Evolutionary conservation across 2,797 vertebrate species (phyloP).

Genomic region (Notamacropus eugenii): DNA sequence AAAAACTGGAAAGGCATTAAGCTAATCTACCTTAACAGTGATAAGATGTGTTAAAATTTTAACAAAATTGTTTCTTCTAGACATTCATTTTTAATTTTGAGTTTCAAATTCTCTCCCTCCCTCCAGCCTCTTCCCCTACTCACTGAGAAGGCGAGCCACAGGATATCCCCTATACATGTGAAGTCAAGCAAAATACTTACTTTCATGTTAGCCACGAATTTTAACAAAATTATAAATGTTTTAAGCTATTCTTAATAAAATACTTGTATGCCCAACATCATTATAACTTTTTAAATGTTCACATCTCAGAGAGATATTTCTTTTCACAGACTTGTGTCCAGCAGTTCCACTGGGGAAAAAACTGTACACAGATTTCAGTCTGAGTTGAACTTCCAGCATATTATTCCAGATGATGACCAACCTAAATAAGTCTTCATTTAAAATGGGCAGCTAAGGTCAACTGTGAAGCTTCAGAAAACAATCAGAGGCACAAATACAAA

Average conservation of each 20-base stretch:
- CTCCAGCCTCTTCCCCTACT: not conserved
- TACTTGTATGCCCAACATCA: not conserved
- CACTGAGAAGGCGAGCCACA: not conserved
- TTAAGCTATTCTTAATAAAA: not conserved
- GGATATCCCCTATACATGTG: not conserved
- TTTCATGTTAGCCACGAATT: not conserved
- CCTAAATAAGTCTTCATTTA: conserved; percentile 38
- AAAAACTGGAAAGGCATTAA: conserved; percentile 9
- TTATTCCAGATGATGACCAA: conserved; percentile 17
- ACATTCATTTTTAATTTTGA: not conserved
- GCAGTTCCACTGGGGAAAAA: not conserved
- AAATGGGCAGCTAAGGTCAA: conserved; percentile 39
- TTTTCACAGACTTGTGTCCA: not conserved
- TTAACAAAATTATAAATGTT: not conserved
- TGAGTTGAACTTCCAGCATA: not conserved
- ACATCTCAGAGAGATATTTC: not conserved
- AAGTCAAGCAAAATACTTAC: not conserved
- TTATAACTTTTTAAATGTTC: not conserved
- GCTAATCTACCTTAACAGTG: not conserved
- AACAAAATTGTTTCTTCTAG: not conserved
- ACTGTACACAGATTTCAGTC: not conserved
- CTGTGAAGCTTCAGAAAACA: not conserved
- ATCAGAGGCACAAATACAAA: not conserved
- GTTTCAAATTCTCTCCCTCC: not conserved
- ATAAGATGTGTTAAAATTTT: conserved; percentile 3